These are phyloP conservation scores for Noctua janthe DNA, from an alignment of 2,888 invertebrate species.

Conservation along the genomic window DNA sequence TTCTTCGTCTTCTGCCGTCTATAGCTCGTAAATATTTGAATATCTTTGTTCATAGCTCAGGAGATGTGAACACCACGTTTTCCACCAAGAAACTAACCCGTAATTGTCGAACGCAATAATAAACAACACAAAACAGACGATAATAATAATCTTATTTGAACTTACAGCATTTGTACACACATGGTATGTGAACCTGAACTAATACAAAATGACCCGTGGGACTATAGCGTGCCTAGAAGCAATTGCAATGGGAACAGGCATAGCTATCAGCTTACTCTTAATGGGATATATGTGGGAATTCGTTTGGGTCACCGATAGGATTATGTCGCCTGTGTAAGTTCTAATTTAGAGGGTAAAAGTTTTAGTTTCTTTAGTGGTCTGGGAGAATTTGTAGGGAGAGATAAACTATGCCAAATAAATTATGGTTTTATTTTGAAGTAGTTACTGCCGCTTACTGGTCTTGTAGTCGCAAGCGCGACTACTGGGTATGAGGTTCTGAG, in stretches of 20 bases:
- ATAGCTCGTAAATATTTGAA: background rate
- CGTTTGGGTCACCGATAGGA: slow-evolving; percentile 29
- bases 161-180: slow-evolving; percentile 26
- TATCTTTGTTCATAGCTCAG: background rate
- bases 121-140: slow-evolving; percentile 8
- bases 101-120: background rate
- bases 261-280: slow-evolving; percentile 65
- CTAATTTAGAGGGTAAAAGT: slow-evolving; percentile 35
- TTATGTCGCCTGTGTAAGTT: slow-evolving; percentile 26
- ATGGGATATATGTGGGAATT: slow-evolving; percentile 74
- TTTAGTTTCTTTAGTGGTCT: background rate
- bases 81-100: background rate
- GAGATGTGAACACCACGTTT: background rate
- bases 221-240: slow-evolving; percentile 74
- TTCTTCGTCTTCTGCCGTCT: no score
- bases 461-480: background rate
- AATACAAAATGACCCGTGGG: slow-evolving; percentile 43
- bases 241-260: slow-evolving; percentile 70
- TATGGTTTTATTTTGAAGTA: background rate
- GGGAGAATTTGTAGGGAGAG: background rate
- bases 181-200: slow-evolving; percentile 34
- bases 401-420: no score
- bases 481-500: background rate
- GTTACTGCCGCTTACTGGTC: background rate
- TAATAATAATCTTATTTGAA: slow-evolving; percentile 18